phyloP scores from a whole-genome alignment of 2,888 invertebrate genomes.

The Serrognathus titanus region DNA sequence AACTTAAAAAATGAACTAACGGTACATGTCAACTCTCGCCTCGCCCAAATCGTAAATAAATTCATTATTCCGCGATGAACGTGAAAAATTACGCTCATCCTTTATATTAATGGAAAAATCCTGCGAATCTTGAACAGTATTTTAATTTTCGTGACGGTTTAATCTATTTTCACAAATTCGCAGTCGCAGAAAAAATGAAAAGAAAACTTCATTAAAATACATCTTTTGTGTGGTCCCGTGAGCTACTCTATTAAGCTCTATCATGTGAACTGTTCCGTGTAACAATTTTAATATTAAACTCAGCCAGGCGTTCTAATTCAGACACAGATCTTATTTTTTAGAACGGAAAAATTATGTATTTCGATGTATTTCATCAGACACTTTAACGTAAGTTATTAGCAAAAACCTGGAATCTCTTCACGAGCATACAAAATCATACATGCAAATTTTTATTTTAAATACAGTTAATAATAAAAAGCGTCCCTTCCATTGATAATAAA shows the following conservation, averaged over 20 bases:
- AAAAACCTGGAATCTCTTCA: too few relatives aligned
- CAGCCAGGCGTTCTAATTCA: too few relatives aligned
- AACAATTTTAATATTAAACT: too few relatives aligned
- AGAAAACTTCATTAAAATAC: too few relatives aligned
- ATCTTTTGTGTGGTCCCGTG: too few relatives aligned
- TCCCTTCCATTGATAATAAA: conserved; percentile 3
- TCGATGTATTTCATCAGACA: too few relatives aligned
- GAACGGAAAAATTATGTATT: too few relatives aligned
- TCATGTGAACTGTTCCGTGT: too few relatives aligned
- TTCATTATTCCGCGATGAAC: conserved; percentile 14
- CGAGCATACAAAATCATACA: background rate
- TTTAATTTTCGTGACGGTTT: conserved; percentile 8
- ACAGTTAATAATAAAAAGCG: conserved; percentile 1
- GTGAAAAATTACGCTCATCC: conserved; percentile 16
- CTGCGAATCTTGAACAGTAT: conserved; percentile 11
- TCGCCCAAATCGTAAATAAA: conserved; percentile 16
- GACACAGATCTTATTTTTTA: too few relatives aligned
- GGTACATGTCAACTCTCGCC: conserved; percentile 13
- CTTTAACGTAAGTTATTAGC: too few relatives aligned
- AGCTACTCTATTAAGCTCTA: too few relatives aligned
- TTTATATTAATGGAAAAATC: conserved; percentile 12
- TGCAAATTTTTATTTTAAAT: background rate
- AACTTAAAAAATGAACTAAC: conserved; percentile 16
- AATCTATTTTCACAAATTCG: conserved; percentile 6
- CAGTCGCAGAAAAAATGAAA: background rate